Percentiles rank a stretch among this genome's conserved stretches.
Conservation (phyloP, 1,140 invertebrate species). For the Adelges cooleyi region DNA sequence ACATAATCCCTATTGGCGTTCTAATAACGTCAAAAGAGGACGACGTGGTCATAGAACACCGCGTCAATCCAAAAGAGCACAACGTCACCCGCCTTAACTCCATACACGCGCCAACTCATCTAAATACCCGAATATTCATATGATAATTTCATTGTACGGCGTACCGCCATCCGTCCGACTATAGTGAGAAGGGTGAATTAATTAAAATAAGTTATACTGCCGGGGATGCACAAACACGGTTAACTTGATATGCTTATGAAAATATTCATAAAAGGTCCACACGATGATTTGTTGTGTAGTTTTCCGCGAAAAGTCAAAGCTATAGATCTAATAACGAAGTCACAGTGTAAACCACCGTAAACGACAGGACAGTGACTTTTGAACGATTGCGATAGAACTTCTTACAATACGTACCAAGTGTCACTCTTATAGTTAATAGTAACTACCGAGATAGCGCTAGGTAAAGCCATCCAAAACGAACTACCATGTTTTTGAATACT, state of each 20-base stretch:
- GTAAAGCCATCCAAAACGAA: no score
- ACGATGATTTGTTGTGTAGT: no score
- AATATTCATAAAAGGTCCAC: no score
- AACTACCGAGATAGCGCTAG: no score
- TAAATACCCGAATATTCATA: slow-evolving; percentile 16
- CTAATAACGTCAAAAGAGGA: slow-evolving; percentile 6
- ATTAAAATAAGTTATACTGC: slow-evolving; percentile 16
- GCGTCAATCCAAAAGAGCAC: slow-evolving; percentile 2
- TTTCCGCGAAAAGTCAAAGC: no score
- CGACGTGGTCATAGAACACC: background rate
- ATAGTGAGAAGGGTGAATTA: slow-evolving; percentile 8
- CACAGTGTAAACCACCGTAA: no score
- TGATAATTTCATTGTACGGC: background rate
- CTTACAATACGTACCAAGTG: no score
- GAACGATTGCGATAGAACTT: no score
- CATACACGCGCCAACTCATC: background rate
- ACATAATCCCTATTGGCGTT: slow-evolving; percentile 15
- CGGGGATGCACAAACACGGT: background rate
- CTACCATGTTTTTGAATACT: no score
- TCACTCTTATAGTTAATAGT: no score
- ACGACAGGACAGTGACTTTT: no score
- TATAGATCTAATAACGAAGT: no score
- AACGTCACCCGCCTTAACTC: background rate
- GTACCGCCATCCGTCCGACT: background rate
- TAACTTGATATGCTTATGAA: background rate